Evolutionary conservation across 2,888 invertebrate genomes (phyloP).

Genomic region (Eupithecia subfuscata): DNA sequence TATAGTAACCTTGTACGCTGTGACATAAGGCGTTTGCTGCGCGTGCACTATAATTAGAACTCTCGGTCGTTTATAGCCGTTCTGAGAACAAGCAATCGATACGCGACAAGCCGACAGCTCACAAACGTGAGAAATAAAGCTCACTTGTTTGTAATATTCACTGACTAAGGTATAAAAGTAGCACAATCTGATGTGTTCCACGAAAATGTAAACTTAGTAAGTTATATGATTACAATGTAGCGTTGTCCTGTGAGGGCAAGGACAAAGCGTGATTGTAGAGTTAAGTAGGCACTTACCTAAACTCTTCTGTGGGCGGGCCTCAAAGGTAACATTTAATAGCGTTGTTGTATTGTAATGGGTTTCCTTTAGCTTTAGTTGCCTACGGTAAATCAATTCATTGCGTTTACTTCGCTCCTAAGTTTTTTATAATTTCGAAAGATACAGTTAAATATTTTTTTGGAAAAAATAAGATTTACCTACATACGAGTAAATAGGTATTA

Average conservation of each 20-base stretch:
- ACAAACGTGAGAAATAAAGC: constrained; percentile 54
- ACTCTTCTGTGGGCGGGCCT: constrained; percentile 19
- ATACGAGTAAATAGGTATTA: no score
- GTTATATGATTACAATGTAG: constrained; percentile 32
- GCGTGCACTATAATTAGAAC: constrained; percentile 72
- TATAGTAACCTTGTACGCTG: constrained; percentile 75
- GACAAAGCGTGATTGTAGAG: constrained; percentile 34
- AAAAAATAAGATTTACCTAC: not conserved
- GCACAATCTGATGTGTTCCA: constrained; percentile 37
- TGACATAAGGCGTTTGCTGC: constrained; percentile 74
- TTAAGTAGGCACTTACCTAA: constrained; percentile 21
- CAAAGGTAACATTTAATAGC: constrained; percentile 19
- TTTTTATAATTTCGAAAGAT: not conserved
- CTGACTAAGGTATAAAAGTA: constrained; percentile 37
- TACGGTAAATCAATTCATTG: not conserved
- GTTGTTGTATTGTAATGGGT: constrained; percentile 8
- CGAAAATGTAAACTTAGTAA: constrained; percentile 39
- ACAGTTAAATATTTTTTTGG: not conserved
- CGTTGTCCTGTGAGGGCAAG: constrained; percentile 22
- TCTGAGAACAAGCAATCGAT: constrained; percentile 67
- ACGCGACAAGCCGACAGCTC: constrained; percentile 49
- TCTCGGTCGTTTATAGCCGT: constrained; percentile 60
- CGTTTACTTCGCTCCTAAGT: not conserved
- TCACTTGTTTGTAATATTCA: constrained; percentile 43
- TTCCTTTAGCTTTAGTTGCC: constrained; percentile 2